phyloP scores from a whole-genome alignment of 2,113 vertebrate genomes.

The Urocynchramus pylzowi region DNA sequence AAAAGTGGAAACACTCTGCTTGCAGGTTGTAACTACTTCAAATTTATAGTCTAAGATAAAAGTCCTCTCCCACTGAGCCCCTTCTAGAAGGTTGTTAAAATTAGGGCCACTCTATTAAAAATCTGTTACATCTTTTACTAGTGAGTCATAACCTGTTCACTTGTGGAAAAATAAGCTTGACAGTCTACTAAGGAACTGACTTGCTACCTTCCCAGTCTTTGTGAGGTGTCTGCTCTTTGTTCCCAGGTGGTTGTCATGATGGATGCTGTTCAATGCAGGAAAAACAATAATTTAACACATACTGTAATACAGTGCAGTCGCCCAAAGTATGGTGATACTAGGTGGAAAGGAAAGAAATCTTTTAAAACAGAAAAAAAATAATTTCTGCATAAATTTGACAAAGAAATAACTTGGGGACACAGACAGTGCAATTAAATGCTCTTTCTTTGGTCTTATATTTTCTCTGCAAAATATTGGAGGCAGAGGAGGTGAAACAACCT shows the following conservation, averaged over 20 bases:
- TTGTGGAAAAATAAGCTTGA: not conserved
- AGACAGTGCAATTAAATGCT: not conserved
- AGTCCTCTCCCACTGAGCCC: not conserved
- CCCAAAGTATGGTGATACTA: not conserved
- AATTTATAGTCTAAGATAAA: not conserved
- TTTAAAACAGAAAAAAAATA: not conserved
- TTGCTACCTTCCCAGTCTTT: not conserved
- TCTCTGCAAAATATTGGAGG: not conserved
- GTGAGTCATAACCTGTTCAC: not conserved
- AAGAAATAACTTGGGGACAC: not conserved
- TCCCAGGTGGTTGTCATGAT: not conserved
- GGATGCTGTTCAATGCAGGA: not conserved
- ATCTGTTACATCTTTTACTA: not conserved
- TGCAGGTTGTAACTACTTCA: not conserved
- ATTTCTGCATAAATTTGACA: not conserved
- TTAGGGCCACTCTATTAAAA: conserved; percentile 10
- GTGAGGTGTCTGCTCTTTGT: not conserved
- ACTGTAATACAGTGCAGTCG: not conserved
- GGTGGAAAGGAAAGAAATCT: not conserved
- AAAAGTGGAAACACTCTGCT: no score
- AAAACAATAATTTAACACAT: not conserved
- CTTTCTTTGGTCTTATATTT: not conserved
- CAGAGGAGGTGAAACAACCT: not conserved
- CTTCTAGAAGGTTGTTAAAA: conserved; percentile 7
- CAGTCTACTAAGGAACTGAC: not conserved